A percentile compares a stretch with the other conserved stretches of the same genome.
These are phyloP conservation scores for Procambarus virginalis DNA, from an alignment of 1,140 invertebrate genomes.

Conservation along the genomic window DNA sequence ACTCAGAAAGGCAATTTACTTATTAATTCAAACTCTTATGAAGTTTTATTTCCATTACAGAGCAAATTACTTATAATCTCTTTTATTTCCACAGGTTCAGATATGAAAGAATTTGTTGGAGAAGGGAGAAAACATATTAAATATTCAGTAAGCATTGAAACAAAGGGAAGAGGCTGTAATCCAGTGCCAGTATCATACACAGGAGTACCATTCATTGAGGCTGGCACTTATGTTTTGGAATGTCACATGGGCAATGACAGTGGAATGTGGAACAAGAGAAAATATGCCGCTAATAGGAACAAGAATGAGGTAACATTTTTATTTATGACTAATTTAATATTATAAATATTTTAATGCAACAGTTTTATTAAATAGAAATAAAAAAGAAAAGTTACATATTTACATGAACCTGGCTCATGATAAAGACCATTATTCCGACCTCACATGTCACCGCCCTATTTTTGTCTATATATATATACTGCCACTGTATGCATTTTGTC, in stretches of 20 bases:
- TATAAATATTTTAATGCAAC: too few relatives aligned
- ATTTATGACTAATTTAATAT: too few relatives aligned
- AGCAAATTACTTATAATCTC: neutral
- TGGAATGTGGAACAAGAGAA: slow-evolving; percentile 16
- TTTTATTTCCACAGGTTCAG: neutral
- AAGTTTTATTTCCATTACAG: too few relatives aligned
- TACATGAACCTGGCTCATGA: too few relatives aligned
- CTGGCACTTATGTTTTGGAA: slow-evolving; percentile 11
- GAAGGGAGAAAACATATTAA: slow-evolving; percentile 22
- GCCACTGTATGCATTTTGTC: too few relatives aligned
- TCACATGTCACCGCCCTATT: too few relatives aligned
- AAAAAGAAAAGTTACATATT: too few relatives aligned
- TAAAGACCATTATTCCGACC: too few relatives aligned
- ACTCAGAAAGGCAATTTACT: too few relatives aligned
- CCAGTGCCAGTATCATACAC: slow-evolving; percentile 19
- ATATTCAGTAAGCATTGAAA: slow-evolving; percentile 7
- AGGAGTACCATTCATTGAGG: slow-evolving; percentile 21
- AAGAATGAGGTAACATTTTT: neutral
- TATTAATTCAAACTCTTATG: too few relatives aligned
- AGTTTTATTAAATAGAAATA: too few relatives aligned
- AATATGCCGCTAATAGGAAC: slow-evolving; percentile 12
- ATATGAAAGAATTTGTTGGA: slow-evolving; percentile 18
- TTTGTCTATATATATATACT: too few relatives aligned
- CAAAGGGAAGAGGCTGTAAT: slow-evolving; percentile 24
- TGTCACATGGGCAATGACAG: slow-evolving; percentile 23